Conservation (phyloP, 2,888 invertebrate genomes). For the Philopedon plagiatum region DNA sequence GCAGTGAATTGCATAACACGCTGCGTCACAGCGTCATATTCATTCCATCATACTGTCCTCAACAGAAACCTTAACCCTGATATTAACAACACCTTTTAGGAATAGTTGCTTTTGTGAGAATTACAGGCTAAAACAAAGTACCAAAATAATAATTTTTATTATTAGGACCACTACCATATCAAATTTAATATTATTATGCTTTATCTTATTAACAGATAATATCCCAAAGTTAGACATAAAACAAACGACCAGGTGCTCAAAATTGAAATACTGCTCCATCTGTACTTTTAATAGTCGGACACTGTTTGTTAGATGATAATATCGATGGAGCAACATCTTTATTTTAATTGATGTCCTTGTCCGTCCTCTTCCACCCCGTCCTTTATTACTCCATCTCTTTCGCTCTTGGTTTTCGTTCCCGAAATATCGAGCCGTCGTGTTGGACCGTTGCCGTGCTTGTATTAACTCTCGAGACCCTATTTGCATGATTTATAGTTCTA, state of each 20-base stretch:
- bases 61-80: no score
- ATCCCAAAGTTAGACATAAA: conserved; percentile 33
- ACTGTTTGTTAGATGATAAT: conserved; percentile 54
- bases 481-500: conserved; percentile 77
- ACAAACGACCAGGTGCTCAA: conserved; percentile 32
- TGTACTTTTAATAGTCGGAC: conserved; percentile 32
- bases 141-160: background rate
- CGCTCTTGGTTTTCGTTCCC: conserved; percentile 53
- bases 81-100: no score
- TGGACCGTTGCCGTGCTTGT: conserved; percentile 65
- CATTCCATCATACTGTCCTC: no score
- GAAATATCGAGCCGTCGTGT: conserved; percentile 59
- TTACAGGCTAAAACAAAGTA: background rate
- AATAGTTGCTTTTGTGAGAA: no score
- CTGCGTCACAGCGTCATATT: no score
- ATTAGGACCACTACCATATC: background rate
- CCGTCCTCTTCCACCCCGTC: conserved; percentile 25
- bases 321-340: conserved; percentile 52
- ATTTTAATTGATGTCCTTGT: conserved; percentile 58
- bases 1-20: no score
- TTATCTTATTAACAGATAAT: conserved; percentile 27
- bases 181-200: background rate
- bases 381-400: conserved; percentile 55
- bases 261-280: conserved; percentile 22
- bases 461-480: conserved; percentile 68